Base-by-base conservation (phyloP, 1,140 invertebrate genomes). In the Pomacea maculata region DNA sequence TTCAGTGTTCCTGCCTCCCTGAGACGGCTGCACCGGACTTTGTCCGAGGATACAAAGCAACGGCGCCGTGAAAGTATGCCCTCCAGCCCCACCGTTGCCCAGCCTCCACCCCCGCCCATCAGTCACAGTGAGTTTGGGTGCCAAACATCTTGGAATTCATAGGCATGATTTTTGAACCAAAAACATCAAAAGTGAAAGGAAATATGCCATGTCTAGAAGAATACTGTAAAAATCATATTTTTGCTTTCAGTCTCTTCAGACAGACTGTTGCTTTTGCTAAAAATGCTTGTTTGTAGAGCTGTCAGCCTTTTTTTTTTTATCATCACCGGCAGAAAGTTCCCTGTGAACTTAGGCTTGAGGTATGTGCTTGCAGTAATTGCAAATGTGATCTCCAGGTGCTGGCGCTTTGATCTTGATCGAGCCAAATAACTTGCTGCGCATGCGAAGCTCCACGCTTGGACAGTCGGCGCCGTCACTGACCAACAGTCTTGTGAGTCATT, bases 381-480 rank as follows among this genome's bases (percentile, higher is more conserved):
- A n/a, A 19, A 29, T 29, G 68, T 29, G 78, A 68, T 82, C 83
- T 84, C 8, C 83, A 89, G 88, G 82, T 86, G 85, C 88, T 74
- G 86, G 88, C 74, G 86, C 87, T 25, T 79, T 87, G 52, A 83
- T 86, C 79, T 79, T 87, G 52, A 83, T 86, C 79, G 92, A 92
- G 73, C 89, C 90, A 19, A 95, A 95, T 15, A 98, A 97, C 91
- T 92, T 98, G 82, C 92, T 97, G 83, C 94, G 96, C 81, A 96
- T 98, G 94, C 94, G 95, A 79, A 95, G 95, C 89, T 96, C 96
- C 25, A 93, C 95, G 45, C 94, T 98, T 82, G 97, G 97, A 65
- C 97, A 98, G 88, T 98, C 97, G 3, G 97, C 96, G 67, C 97
- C 97, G 77, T 96, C 96, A 80, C 92, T 97, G 61, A 96, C 96